Evolutionary conservation across 2,113 vertebrate genomes (phyloP), one percentile per base, ranked within the genome.

Genomic region (Xiphophorus hellerii): DNA sequence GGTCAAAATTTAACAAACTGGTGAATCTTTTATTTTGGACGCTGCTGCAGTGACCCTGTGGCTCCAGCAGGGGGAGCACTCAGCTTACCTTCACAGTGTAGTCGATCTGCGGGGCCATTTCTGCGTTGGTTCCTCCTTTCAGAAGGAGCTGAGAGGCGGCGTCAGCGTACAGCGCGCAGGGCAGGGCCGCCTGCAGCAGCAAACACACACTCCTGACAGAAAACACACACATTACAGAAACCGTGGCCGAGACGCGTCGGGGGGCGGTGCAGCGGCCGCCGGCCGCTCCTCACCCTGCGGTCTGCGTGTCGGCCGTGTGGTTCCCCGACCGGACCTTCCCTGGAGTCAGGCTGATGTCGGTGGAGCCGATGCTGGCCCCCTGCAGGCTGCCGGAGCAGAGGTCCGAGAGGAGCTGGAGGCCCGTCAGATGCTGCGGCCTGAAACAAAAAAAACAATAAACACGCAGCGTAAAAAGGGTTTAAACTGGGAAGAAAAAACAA

Each of bases 71-170:
- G 15, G 15, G 6, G 42, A 66, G 51, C 17, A 0, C 1, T 11
- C n/a, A 27, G 17, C 7, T 6, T 28, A 91, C 91, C 89, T 90
- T 96, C 64, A 96, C 42, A 0, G 96, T 96, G 91, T 99, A 98
- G 88, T 99, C 98, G 25, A 99, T 97, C 92, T 99, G 98, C 14
- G 98, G 98, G 13, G 98, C 98, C 98, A 99, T 99, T 80, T 99
- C 97, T 13, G 97, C 97, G 67, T 99, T 98, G 62, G 98, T 99
- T 51, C 98, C 98, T 44, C 98, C 98, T 93, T 96, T 97, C 85
- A 99, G 91, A 79, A 65, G 92, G 14, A 99, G 94, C 76, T 97
- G 95, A 25, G 97, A 96, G 0, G 96, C 92, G 15, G 94, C 93
- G 54, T 95, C 95, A 44, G 97, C 93, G 75, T 95, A 99, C 28